Evolutionary conservation across 92 coral and sea anemone species (phyloP), one percentile per base, ranked within the genome.

Genomic region (Epizoanthus stellaris): DNA sequence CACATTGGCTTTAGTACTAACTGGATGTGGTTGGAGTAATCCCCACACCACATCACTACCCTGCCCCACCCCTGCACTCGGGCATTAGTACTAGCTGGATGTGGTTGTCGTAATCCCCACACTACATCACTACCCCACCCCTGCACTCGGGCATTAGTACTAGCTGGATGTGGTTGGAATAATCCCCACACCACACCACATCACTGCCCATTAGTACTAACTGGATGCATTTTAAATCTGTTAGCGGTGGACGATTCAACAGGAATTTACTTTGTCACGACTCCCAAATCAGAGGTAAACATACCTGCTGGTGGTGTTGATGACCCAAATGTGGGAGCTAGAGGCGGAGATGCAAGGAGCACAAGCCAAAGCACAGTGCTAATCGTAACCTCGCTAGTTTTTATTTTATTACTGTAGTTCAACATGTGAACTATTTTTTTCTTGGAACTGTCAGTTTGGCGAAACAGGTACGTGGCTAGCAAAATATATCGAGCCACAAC

Each of bases 321-420:
- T 4, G 82, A 70, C 2, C 42, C 17, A 15, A 64, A 64, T 12
- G 59, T 43, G 12, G 72, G 71, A 5, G 83, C 61, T 11, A 63
- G 81, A 76, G 81, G 72, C 4, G 83, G 83, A 21, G 70, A 79
- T 63, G 83, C 83, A 19, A 16, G 6, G 12, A 79, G 58, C 56
- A 21, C 45, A 40, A 79, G 83, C 63, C 83, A 79, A 79, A 63
- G 25, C 47, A 25, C 61, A 10, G 12, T 45, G 14, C 43, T 79
- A n/a, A 6, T 79, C 23, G 13, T 79, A 14, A 34, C 49, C 3
- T 63, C 83, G 10, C 38, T 79, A 4, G 40, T 79, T 79, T 62
- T 16, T 63, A 38, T 76, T 59, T 76, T 76, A 38, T 21, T 76
- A 36, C 20, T 76, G 63, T 76, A 76, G 61, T 12, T 15, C 3